Base-by-base conservation (phyloP, 1,140 invertebrate genomes). In the Polyergus mexicanus region DNA sequence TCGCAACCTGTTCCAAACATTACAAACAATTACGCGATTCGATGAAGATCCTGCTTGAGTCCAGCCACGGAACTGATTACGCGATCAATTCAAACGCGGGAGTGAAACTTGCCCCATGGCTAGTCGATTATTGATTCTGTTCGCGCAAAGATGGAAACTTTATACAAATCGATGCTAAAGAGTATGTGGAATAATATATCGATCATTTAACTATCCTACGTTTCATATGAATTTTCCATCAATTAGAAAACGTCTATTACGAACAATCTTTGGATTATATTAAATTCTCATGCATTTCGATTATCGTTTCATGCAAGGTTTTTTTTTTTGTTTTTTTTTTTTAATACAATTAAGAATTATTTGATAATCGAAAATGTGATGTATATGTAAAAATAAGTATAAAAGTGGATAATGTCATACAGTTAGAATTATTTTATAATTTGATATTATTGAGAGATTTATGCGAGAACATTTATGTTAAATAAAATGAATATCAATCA, bases 11-110 rank as follows among this genome's bases (percentile, higher is more conserved):
- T 25, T 60, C 4, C 35, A 38, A 56, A 32, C 47, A 41, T 69
- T 80, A 80, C 63, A 41, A 68, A 68, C 44, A 69, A 80, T 80
- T 80, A 56, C 22, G n/a, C 32, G 77, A 80, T 51, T 51, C 41
- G 28, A 78, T 28, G 60, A 65, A 80, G 32, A 68, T 47, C 22
- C 10, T 16, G 25, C 22, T 69, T 44, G 35, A 6, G 35, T 58
- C 22, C 22, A 41, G 47, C 65, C 35, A 69, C 16, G 32, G 35
- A 22, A 41, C 44, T 69, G 35, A 80, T 69, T 56, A 69, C 63
- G 22, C 44, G 41, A 69, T 80, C 63, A 22, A 22, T 28, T 58
- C 6, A 22, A 69, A 56, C 5, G 35, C 28, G 35, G 32, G 32
- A 47, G 13, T 41, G 47, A 16, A 56, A 63, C 19, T 8, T 54